A percentile compares a stretch with the other conserved stretches of the same genome.
phyloP scores from a whole-genome alignment of 2,888 invertebrate genomes.

The Alcis repandata region DNA sequence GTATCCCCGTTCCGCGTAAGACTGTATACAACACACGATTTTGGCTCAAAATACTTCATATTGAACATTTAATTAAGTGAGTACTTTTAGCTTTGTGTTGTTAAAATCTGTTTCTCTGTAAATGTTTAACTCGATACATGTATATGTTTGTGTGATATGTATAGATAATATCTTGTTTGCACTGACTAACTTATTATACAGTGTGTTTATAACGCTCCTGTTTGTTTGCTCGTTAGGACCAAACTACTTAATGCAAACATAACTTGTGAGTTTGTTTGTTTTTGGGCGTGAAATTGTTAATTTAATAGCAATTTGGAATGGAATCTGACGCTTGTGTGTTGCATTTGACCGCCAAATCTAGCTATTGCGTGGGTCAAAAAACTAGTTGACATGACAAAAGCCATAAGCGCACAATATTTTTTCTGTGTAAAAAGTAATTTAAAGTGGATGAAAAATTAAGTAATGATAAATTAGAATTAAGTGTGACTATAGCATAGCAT shows the following conservation, averaged over 20 bases:
- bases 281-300: slow-evolving; percentile 9
- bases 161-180: neutral
- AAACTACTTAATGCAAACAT: slow-evolving; percentile 16
- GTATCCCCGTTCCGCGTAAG: too few relatives aligned
- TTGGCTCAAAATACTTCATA: too few relatives aligned
- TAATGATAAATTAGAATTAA: too few relatives aligned
- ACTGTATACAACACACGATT: too few relatives aligned
- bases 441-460: too few relatives aligned
- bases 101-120: neutral
- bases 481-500: too few relatives aligned
- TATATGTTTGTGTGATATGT: too few relatives aligned
- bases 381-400: neutral
- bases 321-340: neutral
- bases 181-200: neutral
- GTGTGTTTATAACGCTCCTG: slow-evolving; percentile 3
- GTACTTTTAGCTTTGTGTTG: neutral
- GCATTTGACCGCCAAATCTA: slow-evolving; percentile 4
- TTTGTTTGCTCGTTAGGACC: slow-evolving; percentile 1
- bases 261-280: slow-evolving; percentile 11
- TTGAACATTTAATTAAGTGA: too few relatives aligned
- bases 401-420: too few relatives aligned
- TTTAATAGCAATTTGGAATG: slow-evolving; percentile 1
- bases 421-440: too few relatives aligned
- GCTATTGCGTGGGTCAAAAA: neutral
- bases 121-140: neutral